phyloP scores from a whole-genome alignment of 2,113 vertebrate species.

The Burhinus oedicnemus region DNA sequence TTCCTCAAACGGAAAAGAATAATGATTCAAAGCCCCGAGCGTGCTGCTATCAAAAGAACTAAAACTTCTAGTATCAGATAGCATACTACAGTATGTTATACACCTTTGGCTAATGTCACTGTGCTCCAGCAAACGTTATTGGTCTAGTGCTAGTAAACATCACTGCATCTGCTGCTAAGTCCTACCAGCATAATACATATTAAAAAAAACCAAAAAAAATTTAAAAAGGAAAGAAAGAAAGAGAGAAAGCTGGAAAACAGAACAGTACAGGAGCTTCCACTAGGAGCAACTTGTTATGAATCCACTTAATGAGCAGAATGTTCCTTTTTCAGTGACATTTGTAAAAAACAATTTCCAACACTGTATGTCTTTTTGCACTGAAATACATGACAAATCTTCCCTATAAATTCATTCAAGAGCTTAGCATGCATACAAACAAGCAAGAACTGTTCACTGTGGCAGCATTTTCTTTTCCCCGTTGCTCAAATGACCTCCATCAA shows the following conservation, averaged over 20 bases:
- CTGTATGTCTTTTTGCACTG: neutral
- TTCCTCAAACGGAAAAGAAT: neutral
- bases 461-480: neutral
- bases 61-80: neutral
- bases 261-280: neutral
- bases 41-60: neutral
- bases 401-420: neutral
- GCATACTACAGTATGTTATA: neutral
- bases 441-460: neutral
- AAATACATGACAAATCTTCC: neutral
- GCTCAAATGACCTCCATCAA: neutral
- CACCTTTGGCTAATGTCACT: neutral
- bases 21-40: neutral
- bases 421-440: neutral
- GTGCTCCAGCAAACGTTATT: neutral
- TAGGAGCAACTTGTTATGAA: neutral
- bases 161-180: neutral
- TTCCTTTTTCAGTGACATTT: neutral
- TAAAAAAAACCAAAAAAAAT: neutral
- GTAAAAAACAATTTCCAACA: neutral
- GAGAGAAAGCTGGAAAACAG: neutral
- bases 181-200: neutral
- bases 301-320: neutral
- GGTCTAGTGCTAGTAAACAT: neutral
- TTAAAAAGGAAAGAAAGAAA: neutral